These are phyloP conservation scores for Melitaea athalia DNA, from an alignment of 2,888 invertebrate species.

Conservation along the genomic window DNA sequence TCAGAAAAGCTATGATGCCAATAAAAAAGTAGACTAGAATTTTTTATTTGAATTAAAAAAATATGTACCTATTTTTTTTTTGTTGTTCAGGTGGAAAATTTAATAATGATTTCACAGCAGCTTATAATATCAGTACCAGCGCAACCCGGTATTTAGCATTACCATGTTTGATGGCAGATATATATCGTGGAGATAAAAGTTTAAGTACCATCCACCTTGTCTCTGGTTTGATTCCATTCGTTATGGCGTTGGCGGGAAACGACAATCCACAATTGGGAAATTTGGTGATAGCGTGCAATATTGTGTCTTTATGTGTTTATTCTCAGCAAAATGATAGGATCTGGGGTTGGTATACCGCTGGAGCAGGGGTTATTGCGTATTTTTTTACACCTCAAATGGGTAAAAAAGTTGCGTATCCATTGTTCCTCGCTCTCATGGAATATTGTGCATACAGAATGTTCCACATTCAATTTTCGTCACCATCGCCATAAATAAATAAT, in stretches of 20 bases:
- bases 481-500: conserved; percentile 12
- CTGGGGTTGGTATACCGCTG: conserved; percentile 69
- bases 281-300: conserved; percentile 59
- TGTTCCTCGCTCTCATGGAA: conserved; percentile 61
- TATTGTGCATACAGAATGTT: conserved; percentile 64
- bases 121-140: conserved; percentile 56
- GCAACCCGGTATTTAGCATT: conserved; percentile 64
- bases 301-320: conserved; percentile 58
- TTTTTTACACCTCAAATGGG: conserved; percentile 50
- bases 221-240: conserved; percentile 67
- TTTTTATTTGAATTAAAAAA: too few species aligned
- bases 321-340: conserved; percentile 51
- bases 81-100: conserved; percentile 58
- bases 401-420: conserved; percentile 58
- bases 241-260: conserved; percentile 54
- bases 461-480: conserved; percentile 38
- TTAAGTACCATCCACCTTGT: conserved; percentile 57
- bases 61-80: conserved; percentile 13
- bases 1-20: too few species aligned
- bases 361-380: conserved; percentile 58
- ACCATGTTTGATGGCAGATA: conserved; percentile 68
- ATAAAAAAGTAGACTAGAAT: too few species aligned
- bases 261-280: conserved; percentile 60
- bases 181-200: conserved; percentile 50
- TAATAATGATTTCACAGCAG: conserved; percentile 55